Percentiles rank a stretch among this genome's conserved stretches.
Conservation (phyloP, 2,797 vertebrate genomes). For the Coccyzus lansbergi region DNA sequence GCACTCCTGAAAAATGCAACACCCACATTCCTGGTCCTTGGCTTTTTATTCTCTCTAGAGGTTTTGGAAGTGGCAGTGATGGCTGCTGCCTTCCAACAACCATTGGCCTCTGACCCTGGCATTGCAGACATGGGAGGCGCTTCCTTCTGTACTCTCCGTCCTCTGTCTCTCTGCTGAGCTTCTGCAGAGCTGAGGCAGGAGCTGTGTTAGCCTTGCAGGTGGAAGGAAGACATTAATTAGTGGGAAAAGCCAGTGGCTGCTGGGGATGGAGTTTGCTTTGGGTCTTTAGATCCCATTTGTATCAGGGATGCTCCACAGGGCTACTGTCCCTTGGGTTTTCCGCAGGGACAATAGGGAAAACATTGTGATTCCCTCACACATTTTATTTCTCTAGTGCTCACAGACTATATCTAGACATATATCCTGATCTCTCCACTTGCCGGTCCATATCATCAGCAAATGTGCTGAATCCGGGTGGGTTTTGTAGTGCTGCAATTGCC, state of each 20-base stretch:
- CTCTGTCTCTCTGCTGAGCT: not conserved
- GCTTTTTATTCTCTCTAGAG: not conserved
- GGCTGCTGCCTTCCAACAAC: not conserved
- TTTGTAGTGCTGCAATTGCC: not conserved
- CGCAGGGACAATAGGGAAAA: not conserved
- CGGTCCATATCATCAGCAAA: not conserved
- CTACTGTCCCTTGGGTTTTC: not conserved
- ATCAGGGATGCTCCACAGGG: not conserved
- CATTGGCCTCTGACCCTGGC: conserved; percentile 57
- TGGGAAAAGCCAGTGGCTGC: not conserved
- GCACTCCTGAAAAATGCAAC: conserved; percentile 44
- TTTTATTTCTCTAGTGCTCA: not conserved
- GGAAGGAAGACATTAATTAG: conserved; percentile 75
- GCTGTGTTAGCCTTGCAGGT: conserved; percentile 2
- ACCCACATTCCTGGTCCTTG: not conserved
- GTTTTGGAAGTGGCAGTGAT: not conserved
- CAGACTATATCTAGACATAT: not conserved
- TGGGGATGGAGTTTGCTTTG: not conserved
- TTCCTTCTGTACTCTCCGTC: conserved; percentile 49
- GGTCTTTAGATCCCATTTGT: not conserved
- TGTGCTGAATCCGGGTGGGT: not conserved
- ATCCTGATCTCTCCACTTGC: not conserved
- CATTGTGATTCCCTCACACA: accelerated
- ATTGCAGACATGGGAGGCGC: conserved; percentile 32
- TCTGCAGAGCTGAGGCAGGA: not conserved